Percentiles rank a stretch among this genome's conserved stretches.
Evolutionary conservation across 53 echinoderm and acorn worm genomes (phyloP).

Genomic region (Patiria pectinifera): DNA sequence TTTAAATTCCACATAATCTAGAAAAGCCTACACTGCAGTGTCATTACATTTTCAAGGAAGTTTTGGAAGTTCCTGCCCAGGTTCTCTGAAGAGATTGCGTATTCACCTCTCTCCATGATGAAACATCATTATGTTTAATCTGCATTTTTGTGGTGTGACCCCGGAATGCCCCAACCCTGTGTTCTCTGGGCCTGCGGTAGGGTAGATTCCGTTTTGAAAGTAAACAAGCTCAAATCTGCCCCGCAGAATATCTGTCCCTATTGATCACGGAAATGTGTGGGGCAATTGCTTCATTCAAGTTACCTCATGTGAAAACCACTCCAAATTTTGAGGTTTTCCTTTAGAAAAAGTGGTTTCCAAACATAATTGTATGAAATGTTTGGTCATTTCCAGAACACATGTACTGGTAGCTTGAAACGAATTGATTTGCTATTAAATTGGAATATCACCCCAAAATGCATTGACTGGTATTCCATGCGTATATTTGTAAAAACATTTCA

Average conservation of each 20-base stretch:
- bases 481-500: too few species aligned
- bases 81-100: neutral
- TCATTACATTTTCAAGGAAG: neutral
- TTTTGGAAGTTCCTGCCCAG: neutral
- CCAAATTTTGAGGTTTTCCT: neutral
- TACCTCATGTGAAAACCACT: slow-evolving; percentile 11
- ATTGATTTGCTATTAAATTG: too few species aligned
- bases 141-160: slow-evolving; percentile 35
- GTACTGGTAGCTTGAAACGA: neutral
- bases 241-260: neutral
- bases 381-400: neutral
- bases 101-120: neutral
- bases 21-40: neutral
- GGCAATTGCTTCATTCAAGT: slow-evolving; percentile 5
- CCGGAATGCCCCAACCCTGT: neutral
- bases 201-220: neutral
- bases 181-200: neutral
- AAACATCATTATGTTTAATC: neutral
- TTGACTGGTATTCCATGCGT: too few species aligned
- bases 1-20: too few species aligned
- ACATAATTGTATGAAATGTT: neutral
- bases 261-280: neutral
- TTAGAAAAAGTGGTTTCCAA: neutral
- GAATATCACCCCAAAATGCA: too few species aligned
- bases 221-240: neutral